Evolutionary conservation across 2,888 invertebrate species (phyloP), one percentile per base, ranked within the genome.

Genomic region (Cancer borealis): DNA sequence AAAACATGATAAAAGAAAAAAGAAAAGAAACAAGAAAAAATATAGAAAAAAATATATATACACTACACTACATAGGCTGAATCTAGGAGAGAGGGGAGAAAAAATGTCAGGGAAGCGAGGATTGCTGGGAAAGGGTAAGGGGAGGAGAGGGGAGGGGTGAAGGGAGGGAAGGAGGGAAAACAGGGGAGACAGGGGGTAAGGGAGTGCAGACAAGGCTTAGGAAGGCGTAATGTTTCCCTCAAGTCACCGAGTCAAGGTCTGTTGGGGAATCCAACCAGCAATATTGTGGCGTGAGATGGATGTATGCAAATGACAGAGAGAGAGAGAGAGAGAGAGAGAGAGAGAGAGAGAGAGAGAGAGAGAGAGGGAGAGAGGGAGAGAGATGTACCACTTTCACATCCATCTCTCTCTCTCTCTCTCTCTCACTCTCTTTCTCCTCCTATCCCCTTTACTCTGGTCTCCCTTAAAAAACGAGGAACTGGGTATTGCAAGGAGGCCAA

Each of bases 171-270:
- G 90, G 45, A 26, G 90, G 14, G 49, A 90, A 54, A 90, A 54
- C 6, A 17, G 17, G 79, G 12, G 26, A 79, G 26, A 79, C 30
- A 26, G 79, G 30, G 79, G 10, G 79, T 2, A 14, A 26, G 49
- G 45, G 54, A 90, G 90, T 21, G 90, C 39, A 90, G 90, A 90
- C 45, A 66, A 49, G 49, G 47, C 60, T 39, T 54, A 49, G 91
- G 47, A 26, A 26, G 26, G 26, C 60, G 47, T 79, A 30, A 79
- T 79, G 79, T 79, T 12, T 79, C 79, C 79, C 79, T 79, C 21
- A 79, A 79, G 79, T 79, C 79, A 4, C 79, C 26, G 21, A 79
- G 79, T 79, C 79, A 30, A 79, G 79, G 79, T 79, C 79, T 79
- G 79, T 6, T 10, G 30, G 30, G 79, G 79, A 66, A 91, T 39